These are phyloP conservation scores for Camponotus vicinus DNA, from an alignment of 1,140 invertebrate genomes.

Conservation along the genomic window DNA sequence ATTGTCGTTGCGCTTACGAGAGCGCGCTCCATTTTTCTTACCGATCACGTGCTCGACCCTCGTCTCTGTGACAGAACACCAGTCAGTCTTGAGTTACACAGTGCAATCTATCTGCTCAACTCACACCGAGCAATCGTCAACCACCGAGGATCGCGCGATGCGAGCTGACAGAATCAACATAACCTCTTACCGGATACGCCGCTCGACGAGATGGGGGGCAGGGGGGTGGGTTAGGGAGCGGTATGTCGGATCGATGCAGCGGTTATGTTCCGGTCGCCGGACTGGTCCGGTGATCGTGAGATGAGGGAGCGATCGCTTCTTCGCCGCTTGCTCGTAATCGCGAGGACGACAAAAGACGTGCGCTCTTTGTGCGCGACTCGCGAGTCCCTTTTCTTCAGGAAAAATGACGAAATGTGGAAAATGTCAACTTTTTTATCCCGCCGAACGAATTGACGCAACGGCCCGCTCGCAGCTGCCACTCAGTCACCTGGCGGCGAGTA, in stretches of 20 bases:
- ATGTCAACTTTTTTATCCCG: background rate
- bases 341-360: background rate
- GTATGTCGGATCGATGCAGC: constrained; percentile 29
- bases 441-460: background rate
- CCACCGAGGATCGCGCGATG: background rate
- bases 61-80: background rate
- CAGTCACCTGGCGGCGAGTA: too few species aligned
- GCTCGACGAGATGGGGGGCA: background rate
- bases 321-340: background rate
- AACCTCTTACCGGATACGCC: constrained; percentile 45
- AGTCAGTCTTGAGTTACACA: background rate
- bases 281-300: background rate
- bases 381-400: background rate
- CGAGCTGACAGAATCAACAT: constrained; percentile 5
- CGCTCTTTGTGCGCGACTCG: background rate
- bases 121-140: background rate
- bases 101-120: background rate
- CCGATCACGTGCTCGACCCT: background rate
- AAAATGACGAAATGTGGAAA: constrained; percentile 17
- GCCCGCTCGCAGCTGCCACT: too few species aligned
- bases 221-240: background rate
- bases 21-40: constrained; percentile 10
- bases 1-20: background rate
- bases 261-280: background rate
- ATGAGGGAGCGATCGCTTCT: background rate